Conservation (phyloP, 2,888 invertebrate genomes). For the Scrobipalpa atriplicella region DNA sequence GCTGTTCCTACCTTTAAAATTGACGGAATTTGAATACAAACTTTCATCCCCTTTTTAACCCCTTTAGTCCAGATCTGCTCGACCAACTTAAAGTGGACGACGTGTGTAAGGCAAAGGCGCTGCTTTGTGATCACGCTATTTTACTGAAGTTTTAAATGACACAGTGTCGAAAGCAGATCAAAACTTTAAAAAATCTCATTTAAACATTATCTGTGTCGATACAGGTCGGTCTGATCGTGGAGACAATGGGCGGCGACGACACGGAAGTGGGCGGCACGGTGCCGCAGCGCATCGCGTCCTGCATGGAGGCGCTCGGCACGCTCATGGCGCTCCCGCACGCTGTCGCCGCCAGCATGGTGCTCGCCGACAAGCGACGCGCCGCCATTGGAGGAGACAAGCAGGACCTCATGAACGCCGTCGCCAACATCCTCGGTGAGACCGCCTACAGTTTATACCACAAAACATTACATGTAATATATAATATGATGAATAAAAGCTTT, state of each 20-base stretch:
- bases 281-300: slow-evolving; percentile 97
- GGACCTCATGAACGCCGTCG: slow-evolving; percentile 89
- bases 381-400: slow-evolving; percentile 79
- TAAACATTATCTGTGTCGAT: slow-evolving; percentile 60
- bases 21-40: too few relatives aligned
- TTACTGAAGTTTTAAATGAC: background rate
- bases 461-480: background rate
- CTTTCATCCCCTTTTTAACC: too few relatives aligned
- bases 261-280: slow-evolving; percentile 97
- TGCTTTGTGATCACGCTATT: background rate
- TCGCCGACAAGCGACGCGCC: slow-evolving; percentile 91
- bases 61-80: too few relatives aligned
- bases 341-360: slow-evolving; percentile 91
- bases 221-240: slow-evolving; percentile 96
- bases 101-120: too few relatives aligned
- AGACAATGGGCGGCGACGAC: slow-evolving; percentile 94
- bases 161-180: background rate
- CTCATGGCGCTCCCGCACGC: slow-evolving; percentile 96
- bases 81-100: too few relatives aligned
- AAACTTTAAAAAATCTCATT: background rate
- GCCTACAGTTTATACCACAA: background rate
- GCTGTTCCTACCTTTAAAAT: too few relatives aligned
- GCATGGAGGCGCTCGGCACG: slow-evolving; percentile 92
- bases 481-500: background rate
- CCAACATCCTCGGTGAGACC: slow-evolving; percentile 89